These are phyloP conservation scores for Strigamia maritima DNA, from an alignment of 2,888 invertebrate species.

Conservation along the genomic window DNA sequence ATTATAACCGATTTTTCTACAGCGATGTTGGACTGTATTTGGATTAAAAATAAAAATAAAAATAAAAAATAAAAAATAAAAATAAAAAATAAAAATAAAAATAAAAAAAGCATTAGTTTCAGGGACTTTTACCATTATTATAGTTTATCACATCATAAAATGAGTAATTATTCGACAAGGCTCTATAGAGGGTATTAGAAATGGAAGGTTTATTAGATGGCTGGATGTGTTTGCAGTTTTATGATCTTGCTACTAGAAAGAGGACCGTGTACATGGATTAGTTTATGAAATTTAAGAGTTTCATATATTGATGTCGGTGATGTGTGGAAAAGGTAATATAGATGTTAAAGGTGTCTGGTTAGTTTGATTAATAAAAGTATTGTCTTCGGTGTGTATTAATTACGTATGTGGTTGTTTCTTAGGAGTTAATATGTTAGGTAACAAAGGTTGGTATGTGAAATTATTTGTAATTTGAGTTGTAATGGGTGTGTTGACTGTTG, in stretches of 20 bases:
- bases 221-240: slow-evolving; percentile 7
- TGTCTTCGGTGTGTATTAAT: neutral
- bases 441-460: neutral
- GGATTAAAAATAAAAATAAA: no score
- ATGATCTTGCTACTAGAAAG: neutral
- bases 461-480: no score
- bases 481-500: no score
- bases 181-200: neutral
- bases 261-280: neutral
- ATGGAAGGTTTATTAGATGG: slow-evolving; percentile 14
- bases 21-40: no score
- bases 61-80: no score
- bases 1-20: no score
- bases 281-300: slow-evolving; percentile 16
- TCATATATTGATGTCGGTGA: neutral
- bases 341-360: neutral
- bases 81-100: no score
- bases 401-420: neutral
- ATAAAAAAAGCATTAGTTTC: neutral
- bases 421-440: neutral
- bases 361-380: neutral
- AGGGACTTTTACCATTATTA: neutral
- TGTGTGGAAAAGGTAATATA: neutral
- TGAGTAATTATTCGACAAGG: slow-evolving; percentile 17
- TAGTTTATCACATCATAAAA: slow-evolving; percentile 1